These are phyloP conservation scores for Cantharis nigra DNA, from an alignment of 2,888 invertebrate genomes.

Conservation along the genomic window DNA sequence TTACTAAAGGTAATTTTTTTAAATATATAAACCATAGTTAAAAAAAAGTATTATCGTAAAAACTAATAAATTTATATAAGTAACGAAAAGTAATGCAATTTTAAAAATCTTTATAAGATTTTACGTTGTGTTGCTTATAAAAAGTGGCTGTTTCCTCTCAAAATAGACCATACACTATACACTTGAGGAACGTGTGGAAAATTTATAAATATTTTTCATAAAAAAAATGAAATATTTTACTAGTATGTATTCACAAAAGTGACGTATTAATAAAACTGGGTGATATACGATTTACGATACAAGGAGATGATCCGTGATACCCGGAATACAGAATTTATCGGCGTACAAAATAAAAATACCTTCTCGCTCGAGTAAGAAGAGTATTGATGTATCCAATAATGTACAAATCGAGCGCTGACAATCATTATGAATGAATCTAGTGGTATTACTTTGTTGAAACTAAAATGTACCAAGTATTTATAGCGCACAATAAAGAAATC, in stretches of 20 bases:
- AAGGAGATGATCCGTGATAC: slow-evolving; percentile 40
- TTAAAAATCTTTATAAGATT: not conserved
- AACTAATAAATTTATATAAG: not conserved
- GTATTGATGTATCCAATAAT: slow-evolving; percentile 38
- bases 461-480: slow-evolving; percentile 9
- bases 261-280: slow-evolving; percentile 34
- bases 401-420: slow-evolving; percentile 35
- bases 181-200: slow-evolving; percentile 9
- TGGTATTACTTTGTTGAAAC: slow-evolving; percentile 31
- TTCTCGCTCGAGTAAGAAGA: slow-evolving; percentile 33
- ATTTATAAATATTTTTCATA: slow-evolving; percentile 20
- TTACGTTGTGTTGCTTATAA: slow-evolving; percentile 4
- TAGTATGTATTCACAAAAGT: slow-evolving; percentile 27
- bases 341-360: slow-evolving; percentile 39
- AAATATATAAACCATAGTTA: not conserved
- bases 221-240: slow-evolving; percentile 28
- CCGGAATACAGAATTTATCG: slow-evolving; percentile 39
- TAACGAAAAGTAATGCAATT: not conserved
- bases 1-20: not conserved
- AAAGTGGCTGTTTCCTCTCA: slow-evolving; percentile 1
- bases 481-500: not conserved
- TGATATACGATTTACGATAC: slow-evolving; percentile 35
- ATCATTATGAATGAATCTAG: slow-evolving; percentile 35
- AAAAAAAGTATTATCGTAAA: not conserved
- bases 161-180: slow-evolving; percentile 9